phyloP scores from a whole-genome alignment of 1,140 invertebrate genomes.

The Drosophila nannoptera region DNA sequence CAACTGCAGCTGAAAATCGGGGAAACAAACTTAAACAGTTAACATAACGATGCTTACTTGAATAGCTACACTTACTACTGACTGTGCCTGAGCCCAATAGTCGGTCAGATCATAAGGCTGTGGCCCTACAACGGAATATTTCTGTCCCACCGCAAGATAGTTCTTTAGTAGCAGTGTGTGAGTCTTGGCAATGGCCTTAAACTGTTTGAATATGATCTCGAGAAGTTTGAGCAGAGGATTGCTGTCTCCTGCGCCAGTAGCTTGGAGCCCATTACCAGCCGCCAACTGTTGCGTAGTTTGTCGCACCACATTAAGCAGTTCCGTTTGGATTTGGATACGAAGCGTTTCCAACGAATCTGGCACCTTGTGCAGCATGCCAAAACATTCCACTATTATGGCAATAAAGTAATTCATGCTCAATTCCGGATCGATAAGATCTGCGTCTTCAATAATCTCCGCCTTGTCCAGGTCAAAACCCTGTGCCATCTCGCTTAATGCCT shows the following conservation, averaged over 20 bases:
- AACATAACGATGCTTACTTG: neutral
- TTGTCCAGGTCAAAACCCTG: conserved; percentile 74
- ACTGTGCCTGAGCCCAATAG: conserved; percentile 93
- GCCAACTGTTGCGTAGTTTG: conserved; percentile 88
- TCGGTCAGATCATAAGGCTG: conserved; percentile 88
- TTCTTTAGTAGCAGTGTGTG: conserved; percentile 84
- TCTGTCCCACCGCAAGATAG: conserved; percentile 82
- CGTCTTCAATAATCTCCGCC: conserved; percentile 82
- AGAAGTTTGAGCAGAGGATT: conserved; percentile 81
- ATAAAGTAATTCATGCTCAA: conserved; percentile 86
- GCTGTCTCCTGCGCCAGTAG: conserved; percentile 40
- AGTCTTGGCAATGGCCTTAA: conserved; percentile 85
- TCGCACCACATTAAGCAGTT: conserved; percentile 88
- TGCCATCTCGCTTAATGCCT: conserved; percentile 79
- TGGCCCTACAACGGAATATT: conserved; percentile 81
- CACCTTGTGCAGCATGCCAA: conserved; percentile 90
- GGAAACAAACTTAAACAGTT: conserved; percentile 10
- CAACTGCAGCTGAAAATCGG: conserved; percentile 84
- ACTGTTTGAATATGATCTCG: conserved; percentile 86
- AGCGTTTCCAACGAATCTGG: conserved; percentile 91
- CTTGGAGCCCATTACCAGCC: conserved; percentile 79
- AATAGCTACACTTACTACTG: conserved; percentile 84
- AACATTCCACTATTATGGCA: conserved; percentile 90
- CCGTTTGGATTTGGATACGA: conserved; percentile 89
- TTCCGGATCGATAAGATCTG: conserved; percentile 83